Evolutionary conservation across 2,888 invertebrate genomes (phyloP), one percentile per base, ranked within the genome.

Genomic region (Caenorhabditis afra): DNA sequence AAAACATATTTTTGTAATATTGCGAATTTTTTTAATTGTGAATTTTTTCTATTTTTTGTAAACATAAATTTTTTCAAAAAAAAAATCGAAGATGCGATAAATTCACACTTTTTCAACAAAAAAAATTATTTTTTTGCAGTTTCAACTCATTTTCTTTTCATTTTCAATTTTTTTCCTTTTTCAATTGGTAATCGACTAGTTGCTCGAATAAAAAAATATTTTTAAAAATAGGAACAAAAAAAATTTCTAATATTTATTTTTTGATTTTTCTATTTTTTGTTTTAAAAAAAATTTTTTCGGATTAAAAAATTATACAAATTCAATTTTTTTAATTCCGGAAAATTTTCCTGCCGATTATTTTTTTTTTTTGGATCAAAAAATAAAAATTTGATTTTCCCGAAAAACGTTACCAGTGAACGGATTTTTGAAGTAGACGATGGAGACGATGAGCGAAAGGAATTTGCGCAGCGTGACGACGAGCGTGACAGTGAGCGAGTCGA

Each of bases 401-500:
- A 35, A 23, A 37, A 45, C 12, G 41, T 66, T 61, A 83, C 81
- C 41, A 0, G 97, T 97, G 90, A 99, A 99, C 0, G 95, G 94
- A 92, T 98, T 99, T 87, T 94, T 93, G 90, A 99, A 99, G 91
- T 97, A 96, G 45, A 86, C 73, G 85, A 99, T 96, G 0, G 97
- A 98, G 90, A 99, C 94, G n/a, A 99, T 91, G 44, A 99, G 92
- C 0, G 97, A 97, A 39, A 95, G 93, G 90, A 99, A 99, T 91
- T 99, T 99, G 59, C 99, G 93, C 66, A 98, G 91, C 0, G 99
- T 99, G 37, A 99, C 94, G 0, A 99, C 96, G 81, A 98, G 92
- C 0, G 97, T 98, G 0, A 98, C 97, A 0, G 96, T 96, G 47
- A 98, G 91, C 10, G 89, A 87, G 50, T 89, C 88, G 23, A 87